Evolutionary conservation across 2,888 invertebrate genomes (phyloP).

Genomic region (Chloroclystis v-ata): DNA sequence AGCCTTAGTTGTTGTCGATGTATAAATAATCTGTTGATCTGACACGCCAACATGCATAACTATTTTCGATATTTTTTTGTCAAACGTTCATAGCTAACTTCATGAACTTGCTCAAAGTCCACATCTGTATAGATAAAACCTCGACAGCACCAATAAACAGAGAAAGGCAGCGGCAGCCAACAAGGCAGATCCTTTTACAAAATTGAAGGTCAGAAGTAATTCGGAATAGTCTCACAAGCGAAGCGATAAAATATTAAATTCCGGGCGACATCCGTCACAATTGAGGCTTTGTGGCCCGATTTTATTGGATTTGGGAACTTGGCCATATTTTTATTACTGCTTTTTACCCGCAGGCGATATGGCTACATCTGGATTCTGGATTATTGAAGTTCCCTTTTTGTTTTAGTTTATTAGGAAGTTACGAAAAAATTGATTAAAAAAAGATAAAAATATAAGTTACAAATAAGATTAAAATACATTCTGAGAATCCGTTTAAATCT

Average conservation of each 20-base stretch:
- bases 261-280: slow-evolving; percentile 46
- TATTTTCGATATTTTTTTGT: too few species aligned
- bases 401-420: too few species aligned
- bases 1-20: too few species aligned
- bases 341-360: neutral
- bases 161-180: slow-evolving; percentile 1
- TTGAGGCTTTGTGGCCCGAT: slow-evolving; percentile 42
- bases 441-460: too few species aligned
- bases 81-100: too few species aligned
- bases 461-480: too few species aligned
- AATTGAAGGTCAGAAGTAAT: slow-evolving; percentile 29
- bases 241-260: slow-evolving; percentile 52
- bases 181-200: slow-evolving; percentile 16
- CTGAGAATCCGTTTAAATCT: too few species aligned
- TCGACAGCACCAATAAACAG: slow-evolving; percentile 8
- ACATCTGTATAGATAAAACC: neutral
- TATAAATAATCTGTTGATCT: too few species aligned
- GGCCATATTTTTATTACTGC: slow-evolving; percentile 37
- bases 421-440: too few species aligned
- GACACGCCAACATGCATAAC: too few species aligned
- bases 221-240: slow-evolving; percentile 32
- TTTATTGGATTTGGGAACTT: slow-evolving; percentile 49
- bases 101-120: too few species aligned
- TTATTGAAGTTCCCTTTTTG: too few species aligned
- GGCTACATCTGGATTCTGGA: neutral